Conservation (phyloP, 2,113 vertebrate genomes). For the Phodopus roborovskii region DNA sequence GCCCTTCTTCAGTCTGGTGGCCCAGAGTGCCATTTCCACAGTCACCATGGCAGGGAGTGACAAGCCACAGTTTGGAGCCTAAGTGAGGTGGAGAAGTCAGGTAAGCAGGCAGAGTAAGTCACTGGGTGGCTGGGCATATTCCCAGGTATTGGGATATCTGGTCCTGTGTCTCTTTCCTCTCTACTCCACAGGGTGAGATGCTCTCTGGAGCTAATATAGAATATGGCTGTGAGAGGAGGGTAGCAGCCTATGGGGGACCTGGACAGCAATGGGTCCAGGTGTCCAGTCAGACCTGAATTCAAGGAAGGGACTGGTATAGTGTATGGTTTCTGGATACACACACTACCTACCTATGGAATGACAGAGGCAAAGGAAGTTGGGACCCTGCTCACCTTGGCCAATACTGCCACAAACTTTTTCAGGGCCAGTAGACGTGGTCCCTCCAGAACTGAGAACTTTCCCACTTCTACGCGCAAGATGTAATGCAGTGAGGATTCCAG, state of each 20-base stretch:
- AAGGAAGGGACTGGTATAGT: neutral
- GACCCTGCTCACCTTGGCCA: slow-evolving; percentile 90
- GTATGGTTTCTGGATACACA: rapidly evolving
- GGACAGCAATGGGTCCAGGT: neutral
- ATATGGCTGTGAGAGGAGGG: neutral
- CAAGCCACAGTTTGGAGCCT: neutral
- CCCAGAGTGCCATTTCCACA: neutral
- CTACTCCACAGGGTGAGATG: neutral
- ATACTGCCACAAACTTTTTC: slow-evolving; percentile 87
- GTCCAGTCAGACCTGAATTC: neutral
- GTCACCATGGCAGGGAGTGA: neutral
- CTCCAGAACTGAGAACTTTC: slow-evolving; percentile 83
- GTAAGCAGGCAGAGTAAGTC: neutral
- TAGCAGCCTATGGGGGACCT: rapidly evolving
- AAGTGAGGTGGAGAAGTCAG: too few species aligned
- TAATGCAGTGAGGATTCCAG: slow-evolving; percentile 94
- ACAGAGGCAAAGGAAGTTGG: neutral
- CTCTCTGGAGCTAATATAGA: neutral
- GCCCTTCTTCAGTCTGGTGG: rapidly evolving
- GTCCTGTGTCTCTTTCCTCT: neutral
- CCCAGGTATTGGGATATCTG: neutral
- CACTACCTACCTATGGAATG: rapidly evolving
- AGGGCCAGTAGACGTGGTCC: slow-evolving; percentile 87
- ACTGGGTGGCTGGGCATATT: neutral
- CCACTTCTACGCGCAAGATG: slow-evolving; percentile 91